Evolutionary conservation across 2,113 vertebrate genomes (phyloP), one percentile per base, ranked within the genome.

Genomic region (Urocynchramus pylzowi): DNA sequence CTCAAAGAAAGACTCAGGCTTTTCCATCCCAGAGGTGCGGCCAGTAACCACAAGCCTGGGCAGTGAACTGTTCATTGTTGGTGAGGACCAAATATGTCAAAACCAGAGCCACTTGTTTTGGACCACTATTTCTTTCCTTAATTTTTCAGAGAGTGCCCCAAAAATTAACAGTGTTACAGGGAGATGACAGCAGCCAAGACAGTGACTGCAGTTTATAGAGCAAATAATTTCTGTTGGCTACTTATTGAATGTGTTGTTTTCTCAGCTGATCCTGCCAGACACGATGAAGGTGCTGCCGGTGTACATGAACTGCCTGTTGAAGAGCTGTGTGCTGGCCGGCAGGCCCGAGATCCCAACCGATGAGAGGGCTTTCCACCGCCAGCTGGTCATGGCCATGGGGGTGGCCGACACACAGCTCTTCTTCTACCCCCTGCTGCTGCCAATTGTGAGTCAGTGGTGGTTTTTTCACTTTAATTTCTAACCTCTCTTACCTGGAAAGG

Each of bases 261-360:
- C 18, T 56, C 83, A 99, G 99, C 98, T 99, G 84, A 99, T 99
- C 84, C 98, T 99, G 50, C 99, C 99, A 0, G 99, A 99, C 16
- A 97, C 99, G 17, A 99, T 99, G 99, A 99, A 99, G 94, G 98
- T 99, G 84, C 98, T 99, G 49, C 99, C 99, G 0, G 98, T 99
- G 57, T 99, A 99, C 97, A 98, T 99, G 97, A 99, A 99, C 93
- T 98, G 98, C 57, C 96, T 99, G 92, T 81, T 99, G 97, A 99
- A 99, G 97, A 99, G 98, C 18, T 98, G 98, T 0, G 98, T 99
- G 50, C 96, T 99, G 41, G 97, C 98, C 3, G 80, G 98, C 95
- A 98, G 98, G 67, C 97, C 98, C 0, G 99, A 99, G 81, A 98
- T 99, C 42, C 87, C 98, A 3, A 99, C 97, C 0, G 99, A 99